Evolutionary conservation across 2,113 vertebrate genomes (phyloP).

Genomic region (Nerophis lumbriciformis): DNA sequence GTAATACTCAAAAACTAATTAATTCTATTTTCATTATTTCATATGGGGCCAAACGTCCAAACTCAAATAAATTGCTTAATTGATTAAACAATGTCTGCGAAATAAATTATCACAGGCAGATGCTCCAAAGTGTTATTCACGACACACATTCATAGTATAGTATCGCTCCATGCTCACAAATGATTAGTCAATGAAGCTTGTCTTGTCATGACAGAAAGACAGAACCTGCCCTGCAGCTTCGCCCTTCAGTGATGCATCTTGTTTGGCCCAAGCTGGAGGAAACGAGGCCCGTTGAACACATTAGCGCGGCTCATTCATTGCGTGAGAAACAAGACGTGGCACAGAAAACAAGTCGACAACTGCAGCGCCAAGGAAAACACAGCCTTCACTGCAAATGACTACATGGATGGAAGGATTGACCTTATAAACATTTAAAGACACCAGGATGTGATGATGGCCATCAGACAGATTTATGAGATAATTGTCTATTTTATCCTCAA

Average conservation of each 20-base stretch:
- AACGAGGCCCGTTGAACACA: conserved; percentile 50
- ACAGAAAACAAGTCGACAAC: conserved; percentile 14
- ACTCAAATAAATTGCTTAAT: no score
- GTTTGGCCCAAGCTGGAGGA: conserved; percentile 44
- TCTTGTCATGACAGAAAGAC: conserved; percentile 8
- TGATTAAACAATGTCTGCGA: no score
- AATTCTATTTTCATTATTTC: no score
- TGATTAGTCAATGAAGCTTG: not conserved
- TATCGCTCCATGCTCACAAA: not conserved
- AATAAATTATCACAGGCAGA: no score
- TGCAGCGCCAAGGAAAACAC: not conserved
- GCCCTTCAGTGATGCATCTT: conserved; percentile 22
- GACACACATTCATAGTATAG: not conserved
- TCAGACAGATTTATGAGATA: conserved; percentile 1
- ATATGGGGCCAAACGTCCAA: no score
- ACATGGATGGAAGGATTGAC: not conserved
- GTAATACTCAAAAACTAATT: no score
- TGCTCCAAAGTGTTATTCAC: not conserved
- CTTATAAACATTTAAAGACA: not conserved
- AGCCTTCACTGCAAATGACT: conserved; percentile 2
- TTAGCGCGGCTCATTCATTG: conserved; percentile 52
- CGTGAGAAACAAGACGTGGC: conserved; percentile 54
- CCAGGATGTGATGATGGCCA: not conserved
- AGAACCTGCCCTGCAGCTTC: conserved; percentile 2
- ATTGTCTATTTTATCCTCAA: conserved; percentile 22